Conservation (phyloP, 2,888 invertebrate species). For the Cantharis rufa region DNA sequence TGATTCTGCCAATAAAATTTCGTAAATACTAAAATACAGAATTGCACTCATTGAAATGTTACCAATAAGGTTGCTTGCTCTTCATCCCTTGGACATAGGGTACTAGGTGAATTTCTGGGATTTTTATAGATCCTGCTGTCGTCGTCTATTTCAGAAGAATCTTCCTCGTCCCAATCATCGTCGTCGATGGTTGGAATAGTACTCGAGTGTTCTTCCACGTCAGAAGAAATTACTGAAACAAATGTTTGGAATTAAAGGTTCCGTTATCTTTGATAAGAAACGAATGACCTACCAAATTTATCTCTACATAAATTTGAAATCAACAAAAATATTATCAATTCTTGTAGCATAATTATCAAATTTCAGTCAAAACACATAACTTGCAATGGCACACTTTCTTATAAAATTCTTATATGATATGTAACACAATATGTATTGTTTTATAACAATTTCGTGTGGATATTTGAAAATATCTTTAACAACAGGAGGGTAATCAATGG, state of each 20-base stretch:
- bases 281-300: background rate
- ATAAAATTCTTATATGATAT: background rate
- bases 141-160: slow-evolving; percentile 69
- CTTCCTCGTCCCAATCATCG: slow-evolving; percentile 53
- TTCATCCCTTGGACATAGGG: slow-evolving; percentile 83
- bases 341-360: background rate
- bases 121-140: slow-evolving; percentile 85
- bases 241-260: background rate
- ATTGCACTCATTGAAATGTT: slow-evolving; percentile 23
- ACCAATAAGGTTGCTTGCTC: slow-evolving; percentile 80
- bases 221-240: background rate
- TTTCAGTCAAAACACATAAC: background rate
- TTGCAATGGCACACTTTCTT: background rate
- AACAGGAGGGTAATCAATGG: background rate
- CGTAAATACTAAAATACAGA: background rate
- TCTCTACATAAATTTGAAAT: background rate
- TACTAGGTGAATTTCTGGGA: slow-evolving; percentile 85
- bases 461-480: background rate
- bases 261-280: background rate
- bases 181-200: slow-evolving; percentile 54
- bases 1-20: slow-evolving; percentile 66
- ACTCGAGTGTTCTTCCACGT: slow-evolving; percentile 1
- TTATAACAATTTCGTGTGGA: background rate
- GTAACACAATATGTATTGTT: background rate
- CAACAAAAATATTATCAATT: background rate